Conservation (phyloP, 2,113 vertebrate genomes). For the Chaetops frenatus region DNA sequence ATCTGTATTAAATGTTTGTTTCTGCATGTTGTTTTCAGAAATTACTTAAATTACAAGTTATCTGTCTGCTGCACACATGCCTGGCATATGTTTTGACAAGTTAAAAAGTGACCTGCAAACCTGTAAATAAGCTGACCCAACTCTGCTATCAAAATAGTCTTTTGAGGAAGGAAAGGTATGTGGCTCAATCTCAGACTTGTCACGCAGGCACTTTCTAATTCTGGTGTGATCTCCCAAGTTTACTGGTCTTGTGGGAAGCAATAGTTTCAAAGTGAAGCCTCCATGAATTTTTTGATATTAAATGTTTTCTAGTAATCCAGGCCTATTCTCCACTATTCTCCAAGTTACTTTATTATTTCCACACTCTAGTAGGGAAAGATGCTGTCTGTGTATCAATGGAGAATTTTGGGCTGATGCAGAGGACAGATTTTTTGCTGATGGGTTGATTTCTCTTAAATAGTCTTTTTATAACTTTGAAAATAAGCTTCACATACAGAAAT, state of each 20-base stretch:
- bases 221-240: not conserved
- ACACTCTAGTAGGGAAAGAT: not conserved
- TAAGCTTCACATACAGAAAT: not conserved
- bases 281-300: not conserved
- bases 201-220: not conserved
- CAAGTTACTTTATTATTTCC: not conserved
- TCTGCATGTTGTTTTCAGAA: constrained; percentile 58
- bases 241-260: not conserved
- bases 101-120: constrained; percentile 32
- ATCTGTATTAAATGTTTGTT: constrained; percentile 58
- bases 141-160: not conserved
- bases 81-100: constrained; percentile 50
- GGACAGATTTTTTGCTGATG: not conserved
- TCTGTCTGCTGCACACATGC: constrained; percentile 27
- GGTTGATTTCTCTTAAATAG: not conserved
- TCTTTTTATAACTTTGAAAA: not conserved
- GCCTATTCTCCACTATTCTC: not conserved
- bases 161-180: not conserved
- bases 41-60: constrained; percentile 30
- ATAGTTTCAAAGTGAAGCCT: not conserved
- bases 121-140: constrained; percentile 28
- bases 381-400: not conserved
- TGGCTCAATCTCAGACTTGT: not conserved
- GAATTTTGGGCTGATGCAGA: not conserved
- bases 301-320: not conserved